Evolutionary conservation across 2,113 vertebrate genomes (phyloP).

Genomic region (Regulus satrapa): DNA sequence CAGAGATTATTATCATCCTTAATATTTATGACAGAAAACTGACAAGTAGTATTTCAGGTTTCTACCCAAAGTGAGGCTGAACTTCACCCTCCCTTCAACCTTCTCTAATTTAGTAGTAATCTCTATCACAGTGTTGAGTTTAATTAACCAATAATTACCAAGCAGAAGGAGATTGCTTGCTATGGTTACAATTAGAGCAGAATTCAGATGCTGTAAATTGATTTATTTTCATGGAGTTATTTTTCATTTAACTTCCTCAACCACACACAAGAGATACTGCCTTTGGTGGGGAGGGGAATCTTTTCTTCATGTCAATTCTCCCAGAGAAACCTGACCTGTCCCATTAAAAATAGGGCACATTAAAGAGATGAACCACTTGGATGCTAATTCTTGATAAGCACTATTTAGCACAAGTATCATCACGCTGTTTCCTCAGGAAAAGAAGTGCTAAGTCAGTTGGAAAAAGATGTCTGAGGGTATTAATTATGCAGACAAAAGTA

Average conservation of each 20-base stretch:
- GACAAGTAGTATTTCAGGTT: neutral
- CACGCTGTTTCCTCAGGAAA: slow-evolving; percentile 8
- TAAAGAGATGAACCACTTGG: neutral
- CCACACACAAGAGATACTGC: neutral
- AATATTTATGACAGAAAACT: neutral
- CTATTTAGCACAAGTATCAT: neutral
- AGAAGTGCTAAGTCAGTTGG: neutral
- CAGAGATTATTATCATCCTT: neutral
- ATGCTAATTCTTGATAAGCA: neutral
- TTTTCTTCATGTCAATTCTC: neutral
- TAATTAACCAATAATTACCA: neutral
- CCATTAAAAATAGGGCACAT: neutral
- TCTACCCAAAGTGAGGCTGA: neutral
- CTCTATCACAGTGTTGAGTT: neutral
- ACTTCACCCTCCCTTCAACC: neutral
- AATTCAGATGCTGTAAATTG: neutral
- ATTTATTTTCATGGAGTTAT: slow-evolving; percentile 39
- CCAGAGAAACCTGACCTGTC: neutral
- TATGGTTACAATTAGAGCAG: neutral
- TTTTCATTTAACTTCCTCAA: neutral
- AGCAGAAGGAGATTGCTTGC: neutral
- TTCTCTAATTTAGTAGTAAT: neutral
- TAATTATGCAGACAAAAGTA: slow-evolving; percentile 38
- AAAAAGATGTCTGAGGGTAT: neutral
- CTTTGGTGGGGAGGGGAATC: neutral